phyloP scores from a whole-genome alignment of 2,113 vertebrate genomes.

The Silurus asotus region DNA sequence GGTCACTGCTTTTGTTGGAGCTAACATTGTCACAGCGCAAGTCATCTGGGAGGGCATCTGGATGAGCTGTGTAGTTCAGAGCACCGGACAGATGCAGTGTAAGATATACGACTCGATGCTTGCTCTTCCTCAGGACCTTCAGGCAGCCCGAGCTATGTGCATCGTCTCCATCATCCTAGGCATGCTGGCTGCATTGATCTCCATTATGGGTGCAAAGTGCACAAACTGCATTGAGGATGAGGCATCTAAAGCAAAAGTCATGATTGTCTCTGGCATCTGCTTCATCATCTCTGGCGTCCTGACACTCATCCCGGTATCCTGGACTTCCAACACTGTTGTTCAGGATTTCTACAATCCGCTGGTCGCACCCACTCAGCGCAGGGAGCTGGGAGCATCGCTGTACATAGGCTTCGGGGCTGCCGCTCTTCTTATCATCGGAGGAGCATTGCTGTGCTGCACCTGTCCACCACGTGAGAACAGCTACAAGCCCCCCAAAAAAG shows the following conservation, averaged over 20 bases:
- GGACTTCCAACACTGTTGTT: constrained; percentile 65
- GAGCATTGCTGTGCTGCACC: constrained; percentile 73
- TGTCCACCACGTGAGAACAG: constrained; percentile 73
- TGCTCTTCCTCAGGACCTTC: constrained; percentile 69
- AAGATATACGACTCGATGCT: constrained; percentile 78
- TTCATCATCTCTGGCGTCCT: constrained; percentile 70
- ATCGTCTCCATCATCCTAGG: constrained; percentile 72
- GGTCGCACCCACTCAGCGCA: constrained; percentile 48
- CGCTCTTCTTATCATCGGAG: constrained; percentile 70
- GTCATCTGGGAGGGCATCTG: constrained; percentile 75
- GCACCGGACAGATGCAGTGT: constrained; percentile 81
- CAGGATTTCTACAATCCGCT: constrained; percentile 72
- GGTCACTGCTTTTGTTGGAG: constrained; percentile 72
- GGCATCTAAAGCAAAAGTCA: constrained; percentile 70
- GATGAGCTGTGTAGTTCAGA: constrained; percentile 78
- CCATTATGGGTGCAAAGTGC: constrained; percentile 76
- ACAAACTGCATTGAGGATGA: constrained; percentile 79
- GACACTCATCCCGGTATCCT: constrained; percentile 72
- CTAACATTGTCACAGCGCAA: constrained; percentile 77
- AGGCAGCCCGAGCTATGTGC: constrained; percentile 75
- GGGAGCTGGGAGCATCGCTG: constrained; percentile 72
- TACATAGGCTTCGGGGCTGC: constrained; percentile 74
- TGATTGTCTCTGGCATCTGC: constrained; percentile 73
- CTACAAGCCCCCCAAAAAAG: constrained; percentile 72
- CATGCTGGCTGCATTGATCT: constrained; percentile 70